Evolutionary conservation across 2,113 vertebrate genomes (phyloP).

Genomic region (Melospiza melodia): DNA sequence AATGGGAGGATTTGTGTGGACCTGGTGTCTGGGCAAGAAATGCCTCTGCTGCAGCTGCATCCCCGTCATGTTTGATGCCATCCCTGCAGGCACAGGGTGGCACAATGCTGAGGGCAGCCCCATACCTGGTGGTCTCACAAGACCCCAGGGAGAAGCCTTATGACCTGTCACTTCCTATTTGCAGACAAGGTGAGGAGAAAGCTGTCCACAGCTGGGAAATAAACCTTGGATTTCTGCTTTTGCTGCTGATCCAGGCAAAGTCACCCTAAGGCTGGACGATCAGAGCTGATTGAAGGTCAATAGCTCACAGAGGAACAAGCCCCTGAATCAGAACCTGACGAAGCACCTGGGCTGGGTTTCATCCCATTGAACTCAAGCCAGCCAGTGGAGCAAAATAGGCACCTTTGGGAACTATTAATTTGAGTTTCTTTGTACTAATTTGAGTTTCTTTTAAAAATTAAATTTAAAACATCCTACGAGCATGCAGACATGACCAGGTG

Average conservation of each 20-base stretch:
- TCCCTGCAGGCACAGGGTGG: background rate
- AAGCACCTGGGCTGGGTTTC: background rate
- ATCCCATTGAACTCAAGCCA: background rate
- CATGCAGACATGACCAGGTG: rapidly evolving
- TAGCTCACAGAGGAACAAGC: background rate
- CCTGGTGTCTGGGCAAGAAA: background rate
- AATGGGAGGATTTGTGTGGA: background rate
- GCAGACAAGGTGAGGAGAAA: background rate
- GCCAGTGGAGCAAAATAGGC: background rate
- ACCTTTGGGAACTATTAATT: background rate
- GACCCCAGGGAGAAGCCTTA: background rate
- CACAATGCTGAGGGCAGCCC: background rate
- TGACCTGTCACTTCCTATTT: rapidly evolving
- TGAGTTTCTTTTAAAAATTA: background rate
- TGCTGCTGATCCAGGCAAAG: background rate
- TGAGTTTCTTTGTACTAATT: background rate
- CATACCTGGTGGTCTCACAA: background rate
- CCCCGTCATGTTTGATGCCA: background rate
- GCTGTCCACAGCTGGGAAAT: background rate
- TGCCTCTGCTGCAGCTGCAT: background rate
- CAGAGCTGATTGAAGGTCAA: background rate
- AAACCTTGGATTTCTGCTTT: background rate
- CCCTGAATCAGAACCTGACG: background rate
- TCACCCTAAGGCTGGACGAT: background rate
- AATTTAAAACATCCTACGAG: background rate